phyloP scores from a whole-genome alignment of 2,113 vertebrate species.

The Ctenomys sociabilis region DNA sequence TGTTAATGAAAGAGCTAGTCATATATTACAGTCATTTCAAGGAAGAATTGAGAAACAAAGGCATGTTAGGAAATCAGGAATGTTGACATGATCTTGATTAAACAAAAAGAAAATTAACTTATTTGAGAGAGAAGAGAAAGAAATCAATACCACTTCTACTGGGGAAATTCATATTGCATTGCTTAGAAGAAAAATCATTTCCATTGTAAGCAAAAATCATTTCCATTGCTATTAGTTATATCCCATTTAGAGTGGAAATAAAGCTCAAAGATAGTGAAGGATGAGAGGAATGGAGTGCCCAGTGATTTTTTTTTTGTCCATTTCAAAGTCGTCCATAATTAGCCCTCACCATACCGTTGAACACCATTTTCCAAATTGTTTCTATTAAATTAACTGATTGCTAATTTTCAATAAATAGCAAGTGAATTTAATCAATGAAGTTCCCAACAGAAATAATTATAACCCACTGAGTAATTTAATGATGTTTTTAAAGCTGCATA shows the following conservation, averaged over 20 bases:
- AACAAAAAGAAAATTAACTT: conserved; percentile 4
- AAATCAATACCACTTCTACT: conserved; percentile 10
- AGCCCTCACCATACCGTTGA: neutral
- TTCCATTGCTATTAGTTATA: neutral
- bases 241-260: neutral
- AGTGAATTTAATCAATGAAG: conserved; percentile 53
- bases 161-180: neutral
- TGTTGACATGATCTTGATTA: neutral
- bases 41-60: neutral
- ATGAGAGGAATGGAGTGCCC: neutral
- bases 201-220: neutral
- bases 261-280: neutral
- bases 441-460: conserved; percentile 59
- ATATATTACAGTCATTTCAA: neutral
- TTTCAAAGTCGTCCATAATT: conserved; percentile 46
- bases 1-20: neutral
- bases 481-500: conserved; percentile 60
- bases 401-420: conserved; percentile 62
- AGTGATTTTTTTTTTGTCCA: neutral
- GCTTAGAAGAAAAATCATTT: neutral
- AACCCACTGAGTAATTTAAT: conserved; percentile 56
- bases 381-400: conserved; percentile 47
- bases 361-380: conserved; percentile 62
- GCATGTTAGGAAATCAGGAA: neutral
- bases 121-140: neutral